These are phyloP conservation scores for Syrmaticus mikado DNA, from an alignment of 2,113 vertebrate species.

Conservation along the genomic window DNA sequence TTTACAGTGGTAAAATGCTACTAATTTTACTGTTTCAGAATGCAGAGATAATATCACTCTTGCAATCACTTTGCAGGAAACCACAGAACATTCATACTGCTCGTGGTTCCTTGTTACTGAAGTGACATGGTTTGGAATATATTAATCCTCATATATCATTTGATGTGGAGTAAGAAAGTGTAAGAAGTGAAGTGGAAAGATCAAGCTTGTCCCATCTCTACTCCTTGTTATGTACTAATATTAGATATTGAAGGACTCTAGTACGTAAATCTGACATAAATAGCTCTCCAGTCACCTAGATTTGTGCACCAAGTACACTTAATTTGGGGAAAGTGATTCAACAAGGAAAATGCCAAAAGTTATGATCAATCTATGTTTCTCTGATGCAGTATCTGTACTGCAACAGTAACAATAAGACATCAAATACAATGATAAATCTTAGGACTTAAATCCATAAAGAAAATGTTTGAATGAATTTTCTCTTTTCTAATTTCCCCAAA, in stretches of 20 bases:
- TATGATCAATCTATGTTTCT: background rate
- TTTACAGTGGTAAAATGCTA: background rate
- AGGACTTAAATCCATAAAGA: background rate
- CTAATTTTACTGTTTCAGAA: background rate
- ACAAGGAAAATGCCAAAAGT: background rate
- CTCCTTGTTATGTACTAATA: fast-evolving
- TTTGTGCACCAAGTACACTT: background rate
- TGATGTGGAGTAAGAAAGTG: background rate
- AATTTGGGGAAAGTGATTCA: background rate
- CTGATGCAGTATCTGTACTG: background rate
- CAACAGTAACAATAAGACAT: background rate
- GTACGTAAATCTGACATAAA: background rate
- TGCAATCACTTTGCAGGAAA: background rate
- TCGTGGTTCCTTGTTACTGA: background rate
- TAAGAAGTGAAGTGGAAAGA: background rate
- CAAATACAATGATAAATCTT: background rate
- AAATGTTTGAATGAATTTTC: background rate
- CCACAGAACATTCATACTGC: background rate
- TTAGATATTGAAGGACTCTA: background rate
- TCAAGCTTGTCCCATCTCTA: background rate
- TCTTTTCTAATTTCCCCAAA: background rate
- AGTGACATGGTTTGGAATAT: background rate
- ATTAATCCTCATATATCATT: background rate
- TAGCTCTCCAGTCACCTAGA: background rate
- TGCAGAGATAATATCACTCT: background rate